Percentiles rank a stretch among this genome's conserved stretches.
phyloP scores from a whole-genome alignment of 1,140 invertebrate genomes.

The Dermatophagoides farinae region DNA sequence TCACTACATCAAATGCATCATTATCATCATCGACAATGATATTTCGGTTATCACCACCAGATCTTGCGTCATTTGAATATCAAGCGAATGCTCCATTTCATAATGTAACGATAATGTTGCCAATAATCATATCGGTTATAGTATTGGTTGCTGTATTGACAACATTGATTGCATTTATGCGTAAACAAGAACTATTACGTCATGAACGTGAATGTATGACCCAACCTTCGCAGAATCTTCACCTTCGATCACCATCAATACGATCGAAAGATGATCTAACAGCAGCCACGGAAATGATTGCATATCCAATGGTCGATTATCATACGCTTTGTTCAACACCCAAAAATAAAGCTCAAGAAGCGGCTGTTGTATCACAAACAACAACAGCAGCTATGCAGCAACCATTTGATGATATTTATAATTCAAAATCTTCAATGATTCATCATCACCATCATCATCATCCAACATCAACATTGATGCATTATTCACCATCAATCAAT shows the following conservation, averaged over 20 bases:
- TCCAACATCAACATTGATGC: neutral
- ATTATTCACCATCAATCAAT: neutral
- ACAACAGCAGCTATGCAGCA: neutral
- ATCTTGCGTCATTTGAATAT: neutral
- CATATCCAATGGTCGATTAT: conserved; percentile 4
- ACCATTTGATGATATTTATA: neutral
- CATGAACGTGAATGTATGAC: neutral
- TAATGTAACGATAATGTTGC: conserved; percentile 17
- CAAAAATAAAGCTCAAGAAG: neutral
- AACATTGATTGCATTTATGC: conserved; percentile 10
- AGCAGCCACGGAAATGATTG: neutral
- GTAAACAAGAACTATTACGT: neutral
- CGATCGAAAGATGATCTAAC: conserved; percentile 1
- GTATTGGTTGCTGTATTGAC: conserved; percentile 13
- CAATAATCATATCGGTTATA: conserved; percentile 17
- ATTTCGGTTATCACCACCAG: neutral
- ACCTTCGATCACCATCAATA: neutral
- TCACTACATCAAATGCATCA: conserved; percentile 11
- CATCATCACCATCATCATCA: no score
- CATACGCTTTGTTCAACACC: neutral
- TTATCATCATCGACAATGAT: conserved; percentile 2
- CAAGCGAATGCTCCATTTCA: neutral
- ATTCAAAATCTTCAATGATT: neutral
- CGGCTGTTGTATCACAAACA: neutral
- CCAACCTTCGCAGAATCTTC: neutral